Base-by-base conservation (phyloP, 2,888 invertebrate genomes). In the Nowickia ferox region DNA sequence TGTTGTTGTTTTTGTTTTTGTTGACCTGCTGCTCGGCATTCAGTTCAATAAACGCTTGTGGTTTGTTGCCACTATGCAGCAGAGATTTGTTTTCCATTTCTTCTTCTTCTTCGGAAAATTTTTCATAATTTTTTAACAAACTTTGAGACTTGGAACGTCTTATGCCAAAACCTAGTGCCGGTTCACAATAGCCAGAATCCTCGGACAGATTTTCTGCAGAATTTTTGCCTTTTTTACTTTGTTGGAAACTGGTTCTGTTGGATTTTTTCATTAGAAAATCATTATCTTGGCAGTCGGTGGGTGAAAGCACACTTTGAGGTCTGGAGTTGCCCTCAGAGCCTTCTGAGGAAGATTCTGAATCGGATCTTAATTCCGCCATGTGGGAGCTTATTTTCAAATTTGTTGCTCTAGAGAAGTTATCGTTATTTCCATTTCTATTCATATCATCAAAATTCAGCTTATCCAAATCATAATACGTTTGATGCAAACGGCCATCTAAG, bases 141-240 rank as follows among this genome's bases (percentile, higher is more conserved):
- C 93, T 93, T 88, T 92, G 93, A 42, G 93, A 93, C 89, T 93
- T 93, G 48, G 89, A 87, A 48, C 91, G 89, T 11, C 90, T 87
- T 88, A 90, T 76, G 30, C 89, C 88, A 51, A 90, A 89, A 11
- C 79, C 81, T 53, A 81, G 10, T 9, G 79, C 71, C 42, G 91
- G 90, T 87, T 96, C 96, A 90, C 96, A 95, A 92, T 96, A 96
- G 75, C 96, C 96, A 89, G 96, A 96, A 92, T 96, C 96, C 92
- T 96, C 96, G 90, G 96, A 96, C 87, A 96, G 93, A 94, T 96
- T 96, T 91, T 96, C 96, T 30, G 95, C 95, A 63, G 96, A 96
- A 89, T 95, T 95, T 89, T 95, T 95, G 30, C 91, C 90, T 72
- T 86, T 86, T 72, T 79, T 83, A 9, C 88, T 86, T 55, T 87